A percentile compares a stretch with the other conserved stretches of the same genome.
phyloP scores from a whole-genome alignment of 1,140 invertebrate species.

The Drosophila lacertosa region DNA sequence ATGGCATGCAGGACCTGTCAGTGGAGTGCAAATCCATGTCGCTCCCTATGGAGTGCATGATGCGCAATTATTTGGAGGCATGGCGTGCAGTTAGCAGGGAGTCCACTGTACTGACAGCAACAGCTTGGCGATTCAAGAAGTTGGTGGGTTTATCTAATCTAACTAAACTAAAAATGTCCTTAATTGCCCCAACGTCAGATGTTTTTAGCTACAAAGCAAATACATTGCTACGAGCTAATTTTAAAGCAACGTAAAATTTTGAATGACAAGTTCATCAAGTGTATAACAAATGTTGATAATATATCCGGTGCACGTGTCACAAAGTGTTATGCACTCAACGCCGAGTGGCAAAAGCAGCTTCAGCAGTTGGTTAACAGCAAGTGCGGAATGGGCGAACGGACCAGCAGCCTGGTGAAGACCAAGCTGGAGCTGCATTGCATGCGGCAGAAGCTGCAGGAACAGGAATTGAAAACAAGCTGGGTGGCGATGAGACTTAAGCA shows the following conservation, averaged over 20 bases:
- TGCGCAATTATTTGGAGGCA: not conserved
- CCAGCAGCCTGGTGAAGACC: not conserved
- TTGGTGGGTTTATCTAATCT: not conserved
- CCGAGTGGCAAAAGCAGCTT: not conserved
- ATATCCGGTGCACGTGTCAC: not conserved
- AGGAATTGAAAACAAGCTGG: not conserved
- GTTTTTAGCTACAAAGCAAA: slow-evolving; percentile 15
- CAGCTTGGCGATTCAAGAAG: not conserved
- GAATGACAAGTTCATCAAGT: not conserved
- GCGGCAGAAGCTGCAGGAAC: not conserved
- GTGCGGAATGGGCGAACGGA: not conserved
- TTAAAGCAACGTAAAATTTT: not conserved
- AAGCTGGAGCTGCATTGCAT: slow-evolving; percentile 1
- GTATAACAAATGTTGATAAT: not conserved
- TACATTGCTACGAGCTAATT: slow-evolving; percentile 7
- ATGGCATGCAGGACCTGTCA: not conserved
- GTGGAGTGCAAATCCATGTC: not conserved
- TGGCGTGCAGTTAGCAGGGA: slow-evolving; percentile 6
- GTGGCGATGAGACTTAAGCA: not conserved
- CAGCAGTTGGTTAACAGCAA: not conserved
- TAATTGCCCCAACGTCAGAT: not conserved
- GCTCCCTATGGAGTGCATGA: not conserved
- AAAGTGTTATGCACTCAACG: too few relatives aligned
- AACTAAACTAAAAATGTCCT: not conserved
- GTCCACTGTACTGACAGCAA: not conserved